phyloP scores from a whole-genome alignment of 2,888 invertebrate genomes.

The Mythimna albipuncta region DNA sequence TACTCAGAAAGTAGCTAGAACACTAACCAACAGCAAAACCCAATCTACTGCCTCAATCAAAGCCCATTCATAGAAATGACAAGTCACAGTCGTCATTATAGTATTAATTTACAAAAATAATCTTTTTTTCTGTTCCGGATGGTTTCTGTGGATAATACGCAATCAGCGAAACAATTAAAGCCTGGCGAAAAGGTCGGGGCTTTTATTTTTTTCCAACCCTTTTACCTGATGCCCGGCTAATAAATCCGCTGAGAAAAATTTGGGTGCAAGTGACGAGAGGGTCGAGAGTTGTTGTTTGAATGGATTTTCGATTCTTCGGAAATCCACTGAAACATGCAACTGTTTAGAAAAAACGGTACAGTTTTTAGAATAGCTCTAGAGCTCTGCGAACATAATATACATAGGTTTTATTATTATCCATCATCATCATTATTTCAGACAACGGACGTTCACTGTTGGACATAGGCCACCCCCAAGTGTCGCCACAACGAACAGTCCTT shows the following conservation, averaged over 20 bases:
- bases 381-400: too few species aligned
- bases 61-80: conserved; percentile 22
- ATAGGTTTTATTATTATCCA: too few species aligned
- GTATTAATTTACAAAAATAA: conserved; percentile 47
- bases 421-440: too few species aligned
- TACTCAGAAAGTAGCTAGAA: too few species aligned
- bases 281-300: neutral
- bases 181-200: conserved; percentile 66
- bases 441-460: too few species aligned
- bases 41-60: neutral
- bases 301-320: too few species aligned
- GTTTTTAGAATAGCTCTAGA: too few species aligned
- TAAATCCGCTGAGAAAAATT: conserved; percentile 68
- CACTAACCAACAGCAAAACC: neutral
- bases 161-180: conserved; percentile 78
- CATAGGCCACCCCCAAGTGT: too few species aligned
- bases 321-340: too few species aligned
- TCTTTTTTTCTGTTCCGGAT: conserved; percentile 59
- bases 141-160: conserved; percentile 71
- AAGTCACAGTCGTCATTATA: conserved; percentile 24
- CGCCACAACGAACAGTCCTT: too few species aligned
- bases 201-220: conserved; percentile 70
- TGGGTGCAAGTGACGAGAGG: conserved; percentile 44
- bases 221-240: conserved; percentile 71
- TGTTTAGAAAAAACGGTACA: too few species aligned